A percentile compares a stretch with the other conserved stretches of the same genome.
Conservation (phyloP, 2,888 invertebrate species). For the Eurytoma californica region DNA sequence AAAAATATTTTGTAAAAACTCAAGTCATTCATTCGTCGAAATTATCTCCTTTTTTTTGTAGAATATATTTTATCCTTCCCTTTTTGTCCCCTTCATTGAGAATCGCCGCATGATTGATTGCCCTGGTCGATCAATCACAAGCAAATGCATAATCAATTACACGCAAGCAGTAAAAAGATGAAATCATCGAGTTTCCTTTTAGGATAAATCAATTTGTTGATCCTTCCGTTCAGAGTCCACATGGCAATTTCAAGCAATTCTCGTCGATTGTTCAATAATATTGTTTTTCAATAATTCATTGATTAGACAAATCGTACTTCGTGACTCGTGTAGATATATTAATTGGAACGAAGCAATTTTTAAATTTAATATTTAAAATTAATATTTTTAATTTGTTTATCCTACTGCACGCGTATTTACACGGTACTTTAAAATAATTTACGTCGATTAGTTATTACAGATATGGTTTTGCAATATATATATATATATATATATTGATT, state of each 20-base stretch:
- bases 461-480: background rate
- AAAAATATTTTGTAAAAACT: too few relatives aligned
- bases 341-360: too few relatives aligned
- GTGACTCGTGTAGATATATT: too few relatives aligned
- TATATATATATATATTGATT: background rate
- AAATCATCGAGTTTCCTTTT: background rate
- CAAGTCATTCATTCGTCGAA: too few relatives aligned
- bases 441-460: background rate
- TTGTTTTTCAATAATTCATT: background rate
- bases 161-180: background rate
- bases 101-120: background rate
- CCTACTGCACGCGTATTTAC: too few relatives aligned
- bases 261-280: background rate
- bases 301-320: background rate
- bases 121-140: conserved; percentile 9
- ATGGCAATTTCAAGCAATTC: background rate
- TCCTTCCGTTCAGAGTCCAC: background rate
- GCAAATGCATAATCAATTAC: conserved; percentile 9
- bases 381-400: too few relatives aligned
- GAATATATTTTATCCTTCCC: too few relatives aligned
- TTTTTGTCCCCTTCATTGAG: too few relatives aligned
- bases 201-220: conserved; percentile 7
- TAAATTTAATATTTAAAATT: too few relatives aligned
- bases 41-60: too few relatives aligned
- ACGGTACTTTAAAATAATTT: background rate